Conservation (phyloP, 1,140 invertebrate genomes). For the Drosophila azteca region DNA sequence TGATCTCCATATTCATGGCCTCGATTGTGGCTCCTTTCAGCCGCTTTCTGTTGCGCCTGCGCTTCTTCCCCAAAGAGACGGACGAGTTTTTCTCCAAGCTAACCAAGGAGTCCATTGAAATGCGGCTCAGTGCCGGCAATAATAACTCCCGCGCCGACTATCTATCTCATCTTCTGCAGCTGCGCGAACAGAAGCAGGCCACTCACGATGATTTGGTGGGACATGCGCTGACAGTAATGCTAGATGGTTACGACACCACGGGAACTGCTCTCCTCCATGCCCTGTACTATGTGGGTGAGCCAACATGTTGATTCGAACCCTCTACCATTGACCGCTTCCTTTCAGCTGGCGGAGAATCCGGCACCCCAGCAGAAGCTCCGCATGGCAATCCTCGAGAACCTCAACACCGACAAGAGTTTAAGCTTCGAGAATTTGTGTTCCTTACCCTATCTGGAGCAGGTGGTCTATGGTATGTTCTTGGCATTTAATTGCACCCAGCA, state of each 20-base stretch:
- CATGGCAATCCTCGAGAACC: conserved; percentile 65
- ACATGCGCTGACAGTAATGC: conserved; percentile 84
- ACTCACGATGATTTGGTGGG: conserved; percentile 86
- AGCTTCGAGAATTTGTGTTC: conserved; percentile 54
- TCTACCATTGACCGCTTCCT: not conserved
- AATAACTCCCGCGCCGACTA: conserved; percentile 74
- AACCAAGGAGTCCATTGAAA: conserved; percentile 63
- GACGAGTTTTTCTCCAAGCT: conserved; percentile 78
- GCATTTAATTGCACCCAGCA: not conserved
- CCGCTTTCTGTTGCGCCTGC: conserved; percentile 46
- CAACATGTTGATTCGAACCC: not conserved
- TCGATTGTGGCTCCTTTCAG: conserved; percentile 49
- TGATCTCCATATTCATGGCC: conserved; percentile 61
- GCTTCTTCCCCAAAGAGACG: conserved; percentile 64
- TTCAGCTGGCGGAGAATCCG: conserved; percentile 60
- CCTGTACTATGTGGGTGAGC: conserved; percentile 67
- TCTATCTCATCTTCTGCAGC: conserved; percentile 76
- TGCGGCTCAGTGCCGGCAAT: conserved; percentile 82
- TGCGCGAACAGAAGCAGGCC: conserved; percentile 83
- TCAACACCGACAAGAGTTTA: conserved; percentile 14
- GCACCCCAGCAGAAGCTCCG: conserved; percentile 62
- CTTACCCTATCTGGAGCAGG: conserved; percentile 74
- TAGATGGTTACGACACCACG: conserved; percentile 87
- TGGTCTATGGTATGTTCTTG: conserved; percentile 60
- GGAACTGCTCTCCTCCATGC: conserved; percentile 65